Evolutionary conservation across 2,888 invertebrate species (phyloP).

Genomic region (Acanthococcus lagerstroemiae): DNA sequence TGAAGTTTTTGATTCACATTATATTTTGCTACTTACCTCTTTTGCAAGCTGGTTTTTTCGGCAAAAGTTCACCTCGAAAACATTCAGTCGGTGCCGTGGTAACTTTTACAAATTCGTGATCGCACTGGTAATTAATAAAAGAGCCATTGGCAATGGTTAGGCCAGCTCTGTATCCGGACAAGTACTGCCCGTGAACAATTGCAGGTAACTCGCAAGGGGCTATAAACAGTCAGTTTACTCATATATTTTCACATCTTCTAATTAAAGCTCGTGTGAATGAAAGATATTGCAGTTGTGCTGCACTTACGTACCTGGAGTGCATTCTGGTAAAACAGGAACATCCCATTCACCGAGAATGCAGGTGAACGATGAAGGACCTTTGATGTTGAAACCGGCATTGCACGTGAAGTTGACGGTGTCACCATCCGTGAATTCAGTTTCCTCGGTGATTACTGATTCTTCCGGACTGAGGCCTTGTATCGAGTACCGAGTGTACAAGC

Average conservation of each 20-base stretch:
- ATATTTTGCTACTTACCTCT: too few relatives aligned
- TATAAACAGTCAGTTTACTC: conserved; percentile 18
- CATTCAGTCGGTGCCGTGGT: conserved; percentile 50
- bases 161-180: conserved; percentile 66
- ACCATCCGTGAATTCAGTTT: conserved; percentile 54
- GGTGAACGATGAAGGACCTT: conserved; percentile 59
- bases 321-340: conserved; percentile 62
- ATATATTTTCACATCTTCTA: too few relatives aligned
- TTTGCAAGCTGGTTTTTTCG: conserved; percentile 48
- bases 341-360: conserved; percentile 79
- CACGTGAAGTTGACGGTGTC: conserved; percentile 68
- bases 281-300: background rate
- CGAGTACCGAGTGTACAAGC: conserved; percentile 48
- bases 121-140: conserved; percentile 63
- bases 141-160: conserved; percentile 73
- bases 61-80: conserved; percentile 53
- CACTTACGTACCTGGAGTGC: conserved; percentile 52
- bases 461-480: conserved; percentile 46
- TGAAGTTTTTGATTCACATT: too few relatives aligned
- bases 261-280: background rate
- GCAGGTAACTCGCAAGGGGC: conserved; percentile 60
- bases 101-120: conserved; percentile 42
- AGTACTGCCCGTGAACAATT: conserved; percentile 58
- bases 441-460: conserved; percentile 47
- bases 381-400: conserved; percentile 53